Evolutionary conservation across 2,797 vertebrate genomes (phyloP).

Genomic region (Tinamus major): DNA sequence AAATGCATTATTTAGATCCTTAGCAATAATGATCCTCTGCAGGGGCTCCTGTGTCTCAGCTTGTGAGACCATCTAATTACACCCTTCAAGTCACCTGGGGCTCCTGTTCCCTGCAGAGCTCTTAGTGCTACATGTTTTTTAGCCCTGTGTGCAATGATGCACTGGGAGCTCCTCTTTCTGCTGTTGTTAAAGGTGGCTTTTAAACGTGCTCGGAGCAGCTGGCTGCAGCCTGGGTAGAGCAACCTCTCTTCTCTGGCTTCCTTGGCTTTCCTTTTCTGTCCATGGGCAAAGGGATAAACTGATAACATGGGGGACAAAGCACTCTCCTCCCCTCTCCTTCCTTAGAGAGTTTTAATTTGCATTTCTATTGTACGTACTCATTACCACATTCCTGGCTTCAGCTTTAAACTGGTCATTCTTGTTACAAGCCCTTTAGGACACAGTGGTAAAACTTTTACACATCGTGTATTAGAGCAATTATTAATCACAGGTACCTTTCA

Average conservation of each 20-base stretch:
- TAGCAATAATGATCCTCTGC: background rate
- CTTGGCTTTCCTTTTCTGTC: background rate
- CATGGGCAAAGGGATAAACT: conserved; percentile 16
- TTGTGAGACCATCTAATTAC: background rate
- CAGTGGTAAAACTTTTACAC: conserved; percentile 66
- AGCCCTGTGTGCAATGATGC: background rate
- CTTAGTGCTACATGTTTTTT: fast-evolving
- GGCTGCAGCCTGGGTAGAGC: background rate
- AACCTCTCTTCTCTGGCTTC: background rate
- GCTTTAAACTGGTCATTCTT: conserved; percentile 64
- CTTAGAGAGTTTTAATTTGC: conserved; percentile 67
- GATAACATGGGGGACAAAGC: background rate
- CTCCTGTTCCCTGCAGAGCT: background rate
- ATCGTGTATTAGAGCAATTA: conserved; percentile 57
- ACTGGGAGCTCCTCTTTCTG: background rate
- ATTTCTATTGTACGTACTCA: conserved; percentile 55
- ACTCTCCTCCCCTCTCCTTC: conserved; percentile 10
- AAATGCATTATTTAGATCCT: background rate
- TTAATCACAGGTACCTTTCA: conserved; percentile 58
- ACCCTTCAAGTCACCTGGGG: background rate
- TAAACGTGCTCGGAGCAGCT: background rate
- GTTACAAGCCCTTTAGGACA: conserved; percentile 71
- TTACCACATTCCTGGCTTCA: conserved; percentile 71
- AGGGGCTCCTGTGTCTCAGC: background rate
- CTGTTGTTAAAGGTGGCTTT: background rate